Conservation (phyloP, 64 coral and sea anemone genomes). For the Montipora foliosa region DNA sequence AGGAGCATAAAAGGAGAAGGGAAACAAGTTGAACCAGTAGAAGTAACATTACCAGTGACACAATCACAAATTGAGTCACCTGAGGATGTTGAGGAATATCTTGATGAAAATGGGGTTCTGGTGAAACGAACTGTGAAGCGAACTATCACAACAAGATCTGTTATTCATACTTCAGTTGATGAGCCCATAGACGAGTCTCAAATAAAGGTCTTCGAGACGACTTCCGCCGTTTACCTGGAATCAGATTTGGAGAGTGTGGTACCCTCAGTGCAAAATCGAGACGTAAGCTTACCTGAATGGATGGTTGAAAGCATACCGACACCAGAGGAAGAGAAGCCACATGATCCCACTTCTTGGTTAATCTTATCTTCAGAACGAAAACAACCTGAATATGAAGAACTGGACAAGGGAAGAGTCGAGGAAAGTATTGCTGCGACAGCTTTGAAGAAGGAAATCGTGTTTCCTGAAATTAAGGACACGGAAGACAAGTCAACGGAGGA, state of each 20-base stretch:
- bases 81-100: conserved; percentile 41
- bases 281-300: conserved; percentile 33
- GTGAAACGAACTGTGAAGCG: conserved; percentile 62
- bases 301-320: not conserved
- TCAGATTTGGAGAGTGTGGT: conserved; percentile 22
- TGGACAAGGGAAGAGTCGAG: not conserved
- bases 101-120: conserved; percentile 48
- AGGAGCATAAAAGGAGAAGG: conserved; percentile 6
- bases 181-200: not conserved
- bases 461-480: conserved; percentile 16
- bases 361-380: not conserved
- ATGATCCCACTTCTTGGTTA: not conserved
- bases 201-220: not conserved
- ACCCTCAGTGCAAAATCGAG: not conserved
- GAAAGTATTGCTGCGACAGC: conserved; percentile 4
- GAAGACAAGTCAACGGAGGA: not conserved
- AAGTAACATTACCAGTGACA: not conserved
- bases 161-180: not conserved
- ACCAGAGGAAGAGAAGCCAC: not conserved
- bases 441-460: conserved; percentile 24
- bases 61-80: not conserved
- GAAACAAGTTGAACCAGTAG: not conserved
- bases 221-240: not conserved
- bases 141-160: conserved; percentile 49
- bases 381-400: not conserved